A percentile compares a stretch with the other conserved stretches of the same genome.
These are phyloP conservation scores for Cabera pusaria DNA, from an alignment of 2,888 invertebrate species.

Conservation along the genomic window DNA sequence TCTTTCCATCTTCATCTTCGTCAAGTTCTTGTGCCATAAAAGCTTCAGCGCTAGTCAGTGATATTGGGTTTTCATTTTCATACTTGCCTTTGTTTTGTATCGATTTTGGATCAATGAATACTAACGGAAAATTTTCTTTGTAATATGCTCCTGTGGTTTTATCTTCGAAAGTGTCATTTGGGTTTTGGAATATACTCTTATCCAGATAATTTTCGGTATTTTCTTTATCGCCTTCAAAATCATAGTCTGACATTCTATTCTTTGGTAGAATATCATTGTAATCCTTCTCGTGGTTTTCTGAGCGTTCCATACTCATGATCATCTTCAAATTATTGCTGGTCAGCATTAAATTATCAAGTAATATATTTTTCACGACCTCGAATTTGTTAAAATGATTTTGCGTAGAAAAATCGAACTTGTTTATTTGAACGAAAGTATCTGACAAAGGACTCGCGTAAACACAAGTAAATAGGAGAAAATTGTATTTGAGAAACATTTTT, in stretches of 20 bases:
- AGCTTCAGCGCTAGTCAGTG: too few species aligned
- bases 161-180: too few species aligned
- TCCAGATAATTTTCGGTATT: too few species aligned
- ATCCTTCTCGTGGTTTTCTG: too few species aligned
- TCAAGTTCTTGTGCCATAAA: not conserved
- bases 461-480: slow-evolving; percentile 17
- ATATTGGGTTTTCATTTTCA: too few species aligned
- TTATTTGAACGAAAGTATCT: slow-evolving; percentile 29
- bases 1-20: not conserved
- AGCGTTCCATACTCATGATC: slow-evolving; percentile 35
- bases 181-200: too few species aligned
- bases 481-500: slow-evolving; percentile 16
- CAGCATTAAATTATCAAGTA: slow-evolving; percentile 38
- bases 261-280: slow-evolving; percentile 2
- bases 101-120: too few species aligned
- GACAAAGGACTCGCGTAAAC: slow-evolving; percentile 17
- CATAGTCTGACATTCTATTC: not conserved
- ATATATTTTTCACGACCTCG: slow-evolving; percentile 34
- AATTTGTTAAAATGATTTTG: slow-evolving; percentile 19
- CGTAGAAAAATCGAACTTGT: slow-evolving; percentile 27
- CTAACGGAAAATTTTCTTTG: too few species aligned
- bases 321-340: slow-evolving; percentile 42
- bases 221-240: too few species aligned
- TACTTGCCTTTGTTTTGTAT: too few species aligned
- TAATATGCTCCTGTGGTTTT: too few species aligned